Percentiles rank a stretch among this genome's conserved stretches.
phyloP scores from a whole-genome alignment of 2,888 invertebrate species.

The Oligia latruncula region DNA sequence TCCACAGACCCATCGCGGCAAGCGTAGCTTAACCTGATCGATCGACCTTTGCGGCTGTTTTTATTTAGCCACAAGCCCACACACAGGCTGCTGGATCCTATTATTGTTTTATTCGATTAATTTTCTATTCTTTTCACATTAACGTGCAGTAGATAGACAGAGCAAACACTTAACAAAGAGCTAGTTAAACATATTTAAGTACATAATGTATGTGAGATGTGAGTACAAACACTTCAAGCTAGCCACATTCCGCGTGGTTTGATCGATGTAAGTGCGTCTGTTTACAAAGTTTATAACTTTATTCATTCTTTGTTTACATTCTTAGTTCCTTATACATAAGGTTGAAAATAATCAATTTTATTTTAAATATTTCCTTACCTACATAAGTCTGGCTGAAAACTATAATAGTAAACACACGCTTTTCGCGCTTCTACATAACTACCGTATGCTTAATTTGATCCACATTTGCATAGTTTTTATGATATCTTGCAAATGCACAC shows the following conservation, averaged over 20 bases:
- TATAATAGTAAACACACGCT: background rate
- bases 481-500: background rate
- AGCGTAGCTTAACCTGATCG: too few relatives aligned
- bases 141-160: background rate
- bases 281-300: conserved; percentile 16
- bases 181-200: conserved; percentile 19
- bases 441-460: background rate
- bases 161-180: conserved; percentile 43
- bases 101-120: background rate
- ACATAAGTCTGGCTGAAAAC: background rate
- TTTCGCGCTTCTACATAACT: background rate
- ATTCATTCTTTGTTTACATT: conserved; percentile 29
- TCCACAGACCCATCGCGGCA: too few relatives aligned
- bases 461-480: background rate
- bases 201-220: background rate
- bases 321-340: conserved; percentile 9
- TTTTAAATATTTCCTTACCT: conserved; percentile 18
- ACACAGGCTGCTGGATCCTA: background rate
- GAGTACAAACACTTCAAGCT: conserved; percentile 14
- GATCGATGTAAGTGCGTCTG: conserved; percentile 37
- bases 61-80: too few relatives aligned
- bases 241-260: conserved; percentile 17
- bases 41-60: too few relatives aligned
- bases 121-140: background rate
- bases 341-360: conserved; percentile 19